These are phyloP conservation scores for Dryocosmus kuriphilus DNA, from an alignment of 2,888 invertebrate species.

Conservation along the genomic window DNA sequence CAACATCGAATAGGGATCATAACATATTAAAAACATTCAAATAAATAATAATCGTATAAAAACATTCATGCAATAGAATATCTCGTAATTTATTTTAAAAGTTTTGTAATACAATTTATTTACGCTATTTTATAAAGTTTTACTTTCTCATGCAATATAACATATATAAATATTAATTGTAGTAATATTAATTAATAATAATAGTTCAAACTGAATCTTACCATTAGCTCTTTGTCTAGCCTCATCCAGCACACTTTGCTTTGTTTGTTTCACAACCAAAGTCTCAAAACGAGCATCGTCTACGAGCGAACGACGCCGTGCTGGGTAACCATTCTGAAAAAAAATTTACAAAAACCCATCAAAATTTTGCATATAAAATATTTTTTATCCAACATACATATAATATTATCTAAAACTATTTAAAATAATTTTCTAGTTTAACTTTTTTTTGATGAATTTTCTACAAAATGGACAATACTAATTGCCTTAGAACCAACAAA, in stretches of 20 bases:
- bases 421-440: too few relatives aligned
- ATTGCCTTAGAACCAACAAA: not conserved
- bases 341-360: conserved; percentile 54
- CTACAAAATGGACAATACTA: not conserved
- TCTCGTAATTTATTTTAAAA: not conserved
- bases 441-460: not conserved
- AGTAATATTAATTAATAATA: conserved; percentile 28
- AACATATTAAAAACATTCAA: conserved; percentile 51
- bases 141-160: conserved; percentile 39
- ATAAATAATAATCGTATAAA: conserved; percentile 45
- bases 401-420: too few relatives aligned
- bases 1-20: conserved; percentile 47
- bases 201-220: conserved; percentile 77
- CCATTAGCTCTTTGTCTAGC: conserved; percentile 93
- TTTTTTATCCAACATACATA: too few relatives aligned
- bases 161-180: conserved; percentile 48
- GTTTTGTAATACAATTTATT: not conserved
- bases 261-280: conserved; percentile 95
- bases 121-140: not conserved
- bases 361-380: not conserved
- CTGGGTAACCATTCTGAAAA: conserved; percentile 97
- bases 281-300: conserved; percentile 99
- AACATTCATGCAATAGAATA: not conserved
- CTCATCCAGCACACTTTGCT: conserved; percentile 94
- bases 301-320: conserved; percentile 95